These are phyloP conservation scores for Xanthorhoe designata DNA, from an alignment of 2,888 invertebrate species.

Conservation along the genomic window DNA sequence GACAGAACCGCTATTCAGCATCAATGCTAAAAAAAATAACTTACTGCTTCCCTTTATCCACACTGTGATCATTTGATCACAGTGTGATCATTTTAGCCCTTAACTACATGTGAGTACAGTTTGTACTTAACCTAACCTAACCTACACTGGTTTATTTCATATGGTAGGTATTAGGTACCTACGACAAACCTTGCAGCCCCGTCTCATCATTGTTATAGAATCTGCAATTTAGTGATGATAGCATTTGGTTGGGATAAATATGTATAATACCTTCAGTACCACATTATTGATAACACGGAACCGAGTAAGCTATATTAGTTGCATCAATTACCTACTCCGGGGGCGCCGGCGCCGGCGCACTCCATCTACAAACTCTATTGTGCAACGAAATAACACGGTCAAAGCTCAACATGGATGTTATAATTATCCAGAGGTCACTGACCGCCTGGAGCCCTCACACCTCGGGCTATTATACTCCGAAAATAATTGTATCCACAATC, in stretches of 20 bases:
- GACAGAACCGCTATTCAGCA: too few species aligned
- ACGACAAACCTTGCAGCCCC: neutral
- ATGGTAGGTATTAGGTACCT: neutral
- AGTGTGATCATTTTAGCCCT: too few species aligned
- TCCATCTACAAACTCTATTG: slow-evolving; percentile 51
- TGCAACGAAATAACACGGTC: slow-evolving; percentile 64
- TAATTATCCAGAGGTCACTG: slow-evolving; percentile 65
- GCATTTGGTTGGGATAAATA: slow-evolving; percentile 9
- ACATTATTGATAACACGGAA: slow-evolving; percentile 54
- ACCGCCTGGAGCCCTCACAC: slow-evolving; percentile 67
- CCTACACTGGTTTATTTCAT: too few species aligned
- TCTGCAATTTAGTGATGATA: neutral
- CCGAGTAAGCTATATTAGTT: slow-evolving; percentile 41
- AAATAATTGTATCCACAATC: slow-evolving; percentile 59
- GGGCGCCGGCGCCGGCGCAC: slow-evolving; percentile 41
- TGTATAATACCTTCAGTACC: slow-evolving; percentile 21
- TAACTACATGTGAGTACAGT: too few species aligned
- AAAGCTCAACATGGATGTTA: slow-evolving; percentile 54
- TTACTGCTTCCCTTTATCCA: too few species aligned
- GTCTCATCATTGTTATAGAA: neutral
- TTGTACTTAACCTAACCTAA: too few species aligned
- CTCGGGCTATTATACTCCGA: slow-evolving; percentile 59
- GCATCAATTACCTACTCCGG: slow-evolving; percentile 53
- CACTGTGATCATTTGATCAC: too few species aligned
- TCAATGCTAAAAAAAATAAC: too few species aligned